phyloP scores from a whole-genome alignment of 1,140 invertebrate genomes.

The Drosophila arawakana region DNA sequence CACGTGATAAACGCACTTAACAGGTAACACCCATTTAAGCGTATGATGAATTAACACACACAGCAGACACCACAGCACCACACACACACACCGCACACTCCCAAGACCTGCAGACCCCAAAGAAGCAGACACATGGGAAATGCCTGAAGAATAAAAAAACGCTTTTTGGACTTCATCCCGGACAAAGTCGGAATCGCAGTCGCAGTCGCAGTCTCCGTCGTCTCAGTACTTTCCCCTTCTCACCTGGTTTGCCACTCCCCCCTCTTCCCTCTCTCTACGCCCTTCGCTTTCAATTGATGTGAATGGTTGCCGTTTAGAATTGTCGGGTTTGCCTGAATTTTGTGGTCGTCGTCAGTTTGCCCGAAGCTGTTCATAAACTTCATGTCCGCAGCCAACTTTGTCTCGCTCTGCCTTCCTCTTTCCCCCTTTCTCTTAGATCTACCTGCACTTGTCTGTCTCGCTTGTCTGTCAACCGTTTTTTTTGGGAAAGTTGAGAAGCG shows the following conservation, averaged over 20 bases:
- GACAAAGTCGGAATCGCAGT: background rate
- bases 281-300: slow-evolving; percentile 19
- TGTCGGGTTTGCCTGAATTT: slow-evolving; percentile 8
- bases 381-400: slow-evolving; percentile 48
- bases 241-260: background rate
- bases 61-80: background rate
- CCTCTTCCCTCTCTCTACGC: background rate
- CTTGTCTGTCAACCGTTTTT: slow-evolving; percentile 21
- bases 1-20: slow-evolving; percentile 78
- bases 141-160: background rate
- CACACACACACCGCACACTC: slow-evolving; percentile 2
- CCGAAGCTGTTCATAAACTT: slow-evolving; percentile 57
- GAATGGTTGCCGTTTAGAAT: slow-evolving; percentile 72
- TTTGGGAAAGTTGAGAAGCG: slow-evolving; percentile 62
- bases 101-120: slow-evolving; percentile 4
- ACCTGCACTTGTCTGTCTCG: background rate
- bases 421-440: background rate
- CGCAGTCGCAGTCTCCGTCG: background rate
- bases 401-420: background rate
- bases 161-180: background rate
- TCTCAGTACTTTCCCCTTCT: background rate
- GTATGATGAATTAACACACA: slow-evolving; percentile 67
- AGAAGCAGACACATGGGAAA: slow-evolving; percentile 13
- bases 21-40: slow-evolving; percentile 71
- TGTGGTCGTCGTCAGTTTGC: slow-evolving; percentile 15